Evolutionary conservation across 2,888 invertebrate genomes (phyloP).

Genomic region (Gisinianus flammeolus): DNA sequence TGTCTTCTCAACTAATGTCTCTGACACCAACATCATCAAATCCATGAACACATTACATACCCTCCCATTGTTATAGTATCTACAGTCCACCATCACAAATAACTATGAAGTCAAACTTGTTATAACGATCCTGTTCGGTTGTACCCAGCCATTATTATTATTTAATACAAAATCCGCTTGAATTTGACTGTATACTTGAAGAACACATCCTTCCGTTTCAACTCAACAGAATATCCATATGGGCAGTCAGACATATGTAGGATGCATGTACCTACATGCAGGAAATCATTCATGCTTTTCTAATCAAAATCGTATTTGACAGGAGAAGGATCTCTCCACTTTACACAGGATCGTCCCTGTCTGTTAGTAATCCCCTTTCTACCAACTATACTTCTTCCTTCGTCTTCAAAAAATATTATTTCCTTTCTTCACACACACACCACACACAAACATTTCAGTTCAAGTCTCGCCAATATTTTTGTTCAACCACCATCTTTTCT

Average conservation of each 20-base stretch:
- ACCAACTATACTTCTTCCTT: conserved; percentile 11
- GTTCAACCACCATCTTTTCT: background rate
- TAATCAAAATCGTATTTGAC: conserved; percentile 33
- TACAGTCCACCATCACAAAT: no score
- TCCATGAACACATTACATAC: no score
- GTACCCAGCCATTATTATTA: no score
- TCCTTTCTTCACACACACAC: background rate
- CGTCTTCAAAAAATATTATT: background rate
- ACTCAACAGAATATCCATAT: no score
- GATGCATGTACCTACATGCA: background rate
- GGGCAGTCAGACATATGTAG: background rate
- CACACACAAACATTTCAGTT: background rate
- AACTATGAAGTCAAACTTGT: no score
- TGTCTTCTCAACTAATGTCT: background rate
- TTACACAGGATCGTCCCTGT: conserved; percentile 34
- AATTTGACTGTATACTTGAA: no score
- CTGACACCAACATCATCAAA: background rate
- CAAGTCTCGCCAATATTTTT: background rate
- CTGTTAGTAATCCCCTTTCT: conserved; percentile 29
- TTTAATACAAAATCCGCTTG: no score
- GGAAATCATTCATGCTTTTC: conserved; percentile 32
- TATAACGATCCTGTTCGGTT: no score
- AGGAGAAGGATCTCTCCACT: conserved; percentile 34
- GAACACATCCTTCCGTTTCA: no score
- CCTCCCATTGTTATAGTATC: no score